Evolutionary conservation across 1,140 invertebrate species (phyloP).

Genomic region (Ptiloglossa arizonensis): DNA sequence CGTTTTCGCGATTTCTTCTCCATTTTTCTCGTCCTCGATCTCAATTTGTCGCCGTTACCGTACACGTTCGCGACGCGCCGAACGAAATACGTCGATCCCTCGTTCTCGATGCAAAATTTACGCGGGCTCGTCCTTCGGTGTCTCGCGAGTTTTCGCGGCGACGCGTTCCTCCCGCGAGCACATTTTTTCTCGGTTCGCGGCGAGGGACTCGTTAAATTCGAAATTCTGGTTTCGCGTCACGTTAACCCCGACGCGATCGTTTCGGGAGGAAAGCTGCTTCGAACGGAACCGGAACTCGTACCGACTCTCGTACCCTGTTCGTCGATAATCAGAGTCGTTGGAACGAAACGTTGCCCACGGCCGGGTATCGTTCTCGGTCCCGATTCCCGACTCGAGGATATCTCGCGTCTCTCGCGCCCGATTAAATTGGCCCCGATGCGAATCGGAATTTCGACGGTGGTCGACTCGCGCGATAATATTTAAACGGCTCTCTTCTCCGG

Average conservation of each 20-base stretch:
- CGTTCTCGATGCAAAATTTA: neutral
- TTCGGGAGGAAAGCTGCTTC: slow-evolving; percentile 22
- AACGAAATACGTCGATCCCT: too few species aligned
- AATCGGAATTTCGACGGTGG: neutral
- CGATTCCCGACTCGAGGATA: too few species aligned
- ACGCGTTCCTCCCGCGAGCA: too few species aligned
- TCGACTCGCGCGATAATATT: neutral
- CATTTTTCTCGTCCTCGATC: too few species aligned
- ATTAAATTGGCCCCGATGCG: neutral
- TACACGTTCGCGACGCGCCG: too few species aligned
- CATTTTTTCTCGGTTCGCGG: neutral
- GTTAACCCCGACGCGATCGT: slow-evolving; percentile 24
- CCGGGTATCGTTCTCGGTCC: too few species aligned
- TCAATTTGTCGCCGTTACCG: too few species aligned
- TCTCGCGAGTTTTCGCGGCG: too few species aligned
- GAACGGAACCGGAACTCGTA: neutral
- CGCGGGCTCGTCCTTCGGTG: neutral
- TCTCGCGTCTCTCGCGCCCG: too few species aligned
- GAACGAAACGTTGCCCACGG: neutral
- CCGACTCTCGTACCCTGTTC: too few species aligned
- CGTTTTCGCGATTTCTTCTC: too few species aligned
- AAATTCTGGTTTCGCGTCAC: slow-evolving; percentile 11
- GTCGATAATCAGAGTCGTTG: neutral
- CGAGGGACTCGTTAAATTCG: neutral
- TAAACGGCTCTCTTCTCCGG: neutral